A percentile compares a stretch with the other conserved stretches of the same genome.
Conservation (phyloP, 1,140 invertebrate genomes). For the Brachionus koreanus region DNA sequence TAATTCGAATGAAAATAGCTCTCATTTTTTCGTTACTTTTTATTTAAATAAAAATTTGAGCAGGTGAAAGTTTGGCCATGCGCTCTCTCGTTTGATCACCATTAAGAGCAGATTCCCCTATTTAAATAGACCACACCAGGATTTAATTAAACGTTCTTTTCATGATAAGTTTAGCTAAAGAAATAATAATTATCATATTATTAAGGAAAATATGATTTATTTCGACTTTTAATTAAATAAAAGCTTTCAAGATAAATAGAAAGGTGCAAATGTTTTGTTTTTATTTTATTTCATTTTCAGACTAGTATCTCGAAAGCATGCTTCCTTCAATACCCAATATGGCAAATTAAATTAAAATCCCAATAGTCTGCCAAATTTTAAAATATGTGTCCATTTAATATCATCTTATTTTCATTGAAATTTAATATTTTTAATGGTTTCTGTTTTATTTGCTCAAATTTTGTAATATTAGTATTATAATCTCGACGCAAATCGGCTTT, state of each 20-base stretch:
- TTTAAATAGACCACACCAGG: neutral
- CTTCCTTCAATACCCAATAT: neutral
- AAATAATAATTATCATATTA: neutral
- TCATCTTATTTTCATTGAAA: neutral
- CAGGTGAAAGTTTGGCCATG: neutral
- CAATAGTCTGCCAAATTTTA: neutral
- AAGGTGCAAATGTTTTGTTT: neutral
- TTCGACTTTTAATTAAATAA: neutral
- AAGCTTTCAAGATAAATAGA: neutral
- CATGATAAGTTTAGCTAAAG: neutral
- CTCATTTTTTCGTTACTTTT: neutral
- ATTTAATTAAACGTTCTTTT: neutral
- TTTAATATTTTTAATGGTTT: slow-evolving; percentile 32
- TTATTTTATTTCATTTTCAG: neutral
- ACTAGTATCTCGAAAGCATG: neutral
- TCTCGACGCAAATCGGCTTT: neutral
- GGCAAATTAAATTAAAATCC: neutral
- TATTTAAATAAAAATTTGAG: neutral
- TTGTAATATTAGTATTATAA: slow-evolving; percentile 11
- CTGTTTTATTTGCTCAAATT: neutral
- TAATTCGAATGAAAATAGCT: slow-evolving; percentile 21
- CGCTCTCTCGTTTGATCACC: neutral
- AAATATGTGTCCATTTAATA: neutral
- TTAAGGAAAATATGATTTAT: neutral
- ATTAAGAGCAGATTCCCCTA: neutral